Percentiles rank a stretch among this genome's conserved stretches.
Evolutionary conservation across 2,113 vertebrate genomes (phyloP).

Genomic region (Anser cygnoides): DNA sequence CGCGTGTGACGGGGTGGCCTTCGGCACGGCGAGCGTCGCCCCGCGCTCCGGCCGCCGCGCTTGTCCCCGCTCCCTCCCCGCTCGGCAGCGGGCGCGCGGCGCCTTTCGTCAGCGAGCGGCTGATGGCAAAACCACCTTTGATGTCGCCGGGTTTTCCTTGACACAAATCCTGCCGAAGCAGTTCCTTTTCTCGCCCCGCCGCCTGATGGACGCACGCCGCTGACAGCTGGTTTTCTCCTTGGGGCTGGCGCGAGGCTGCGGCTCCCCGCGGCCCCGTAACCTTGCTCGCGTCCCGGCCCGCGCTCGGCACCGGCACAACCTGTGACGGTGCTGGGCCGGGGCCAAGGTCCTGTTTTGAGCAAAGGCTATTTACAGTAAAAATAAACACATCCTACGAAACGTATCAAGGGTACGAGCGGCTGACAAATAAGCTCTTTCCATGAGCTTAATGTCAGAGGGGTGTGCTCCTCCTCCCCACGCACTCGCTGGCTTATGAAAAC

Average conservation of each 20-base stretch:
- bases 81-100: not conserved
- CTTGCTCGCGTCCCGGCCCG: not conserved
- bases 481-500: not conserved
- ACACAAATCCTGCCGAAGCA: not conserved
- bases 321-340: not conserved
- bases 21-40: not conserved
- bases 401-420: not conserved
- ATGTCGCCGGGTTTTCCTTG: not conserved
- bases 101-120: rapidly evolving
- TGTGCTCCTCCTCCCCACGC: not conserved
- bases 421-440: not conserved
- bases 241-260: not conserved
- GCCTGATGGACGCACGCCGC: not conserved
- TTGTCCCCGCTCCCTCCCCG: not conserved
- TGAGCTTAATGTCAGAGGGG: not conserved
- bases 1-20: not conserved
- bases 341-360: not conserved
- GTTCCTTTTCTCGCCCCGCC: not conserved
- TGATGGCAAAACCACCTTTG: not conserved
- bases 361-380: not conserved
- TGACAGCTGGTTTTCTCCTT: not conserved
- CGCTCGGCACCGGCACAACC: not conserved
- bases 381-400: not conserved
- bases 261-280: not conserved
- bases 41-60: not conserved